Evolutionary conservation across 53 echinoderm and acorn worm species (phyloP), one percentile per base, ranked within the genome.

Genomic region (Holothuria scabra): DNA sequence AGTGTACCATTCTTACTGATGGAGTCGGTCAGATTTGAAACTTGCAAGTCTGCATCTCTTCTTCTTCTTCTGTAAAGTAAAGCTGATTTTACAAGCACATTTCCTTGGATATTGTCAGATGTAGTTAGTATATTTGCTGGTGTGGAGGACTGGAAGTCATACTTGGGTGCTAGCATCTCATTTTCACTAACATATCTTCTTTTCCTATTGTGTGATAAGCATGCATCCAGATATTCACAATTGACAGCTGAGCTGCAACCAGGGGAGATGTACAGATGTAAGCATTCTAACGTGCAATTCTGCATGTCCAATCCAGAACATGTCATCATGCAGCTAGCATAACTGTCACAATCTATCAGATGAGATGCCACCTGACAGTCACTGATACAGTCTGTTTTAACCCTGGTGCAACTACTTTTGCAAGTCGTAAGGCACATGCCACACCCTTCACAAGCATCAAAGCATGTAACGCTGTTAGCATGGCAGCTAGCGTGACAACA

Each of bases 201-300:
- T 58, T 55, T 78, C 23, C 59, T 23, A 28, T 20, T 30, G 4
- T 7, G 33, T 22, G 16, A n/a, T 4, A 28, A 29, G 57, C 57
- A 30, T 18, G 5, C 30, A 14, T 59, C 78, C 0, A 78, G 48
- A 30, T 16, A 23, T 9, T 71, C 46, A 71, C 91, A 86, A 67
- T 83, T 86, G 5, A 19, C 65, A 13, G 44, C 8, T 0, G 70
- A 80, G 52, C 28, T 80, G 59, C 91, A 91, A 4, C 57, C 60
- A 1, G 59, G 58, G 44, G 86, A 83, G 25, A 91, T 86, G 33
- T 84, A 81, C 25, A 33, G 11, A 28, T 86, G 71, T 41, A 91
- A 81, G 69, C 91, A 91, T 8, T 35, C 46, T 46, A 60, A 24
- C 12, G 44, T 63, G 34, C 85, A 85, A 32, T 68, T 66, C 0